Evolutionary conservation across 2,797 vertebrate genomes (phyloP).

Genomic region (Arctocebus calabarensis): DNA sequence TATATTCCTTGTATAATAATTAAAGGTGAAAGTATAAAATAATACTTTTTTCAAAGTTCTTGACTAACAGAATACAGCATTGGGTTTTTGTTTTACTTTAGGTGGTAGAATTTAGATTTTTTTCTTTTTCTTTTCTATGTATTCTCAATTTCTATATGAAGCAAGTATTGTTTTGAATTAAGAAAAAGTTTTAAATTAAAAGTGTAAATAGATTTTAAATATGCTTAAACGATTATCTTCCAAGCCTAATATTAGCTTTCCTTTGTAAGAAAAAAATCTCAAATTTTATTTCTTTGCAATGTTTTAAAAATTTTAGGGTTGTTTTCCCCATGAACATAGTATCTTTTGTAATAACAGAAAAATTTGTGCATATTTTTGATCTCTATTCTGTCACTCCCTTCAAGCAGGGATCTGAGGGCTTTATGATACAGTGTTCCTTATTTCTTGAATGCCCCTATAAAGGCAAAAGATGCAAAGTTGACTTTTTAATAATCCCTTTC

Average conservation of each 20-base stretch:
- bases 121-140: neutral
- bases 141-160: constrained; percentile 40
- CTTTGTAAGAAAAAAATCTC: constrained; percentile 32
- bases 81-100: neutral
- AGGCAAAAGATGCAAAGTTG: neutral
- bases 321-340: neutral
- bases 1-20: constrained; percentile 10
- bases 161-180: constrained; percentile 38
- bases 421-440: neutral
- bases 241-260: neutral
- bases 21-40: constrained; percentile 32
- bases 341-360: constrained; percentile 32
- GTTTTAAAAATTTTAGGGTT: neutral
- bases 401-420: neutral
- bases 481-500: neutral
- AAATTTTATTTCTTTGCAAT: constrained; percentile 3
- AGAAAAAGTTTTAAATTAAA: neutral
- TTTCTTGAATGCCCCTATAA: neutral
- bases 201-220: constrained; percentile 32
- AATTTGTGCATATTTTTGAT: neutral
- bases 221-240: neutral
- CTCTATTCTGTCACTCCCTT: neutral
- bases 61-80: neutral
- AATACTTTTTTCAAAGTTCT: constrained; percentile 21
- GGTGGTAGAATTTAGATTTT: neutral